Evolutionary conservation across 1,140 invertebrate genomes (phyloP), one percentile per base, ranked within the genome.

Genomic region (Spodoptera litura): DNA sequence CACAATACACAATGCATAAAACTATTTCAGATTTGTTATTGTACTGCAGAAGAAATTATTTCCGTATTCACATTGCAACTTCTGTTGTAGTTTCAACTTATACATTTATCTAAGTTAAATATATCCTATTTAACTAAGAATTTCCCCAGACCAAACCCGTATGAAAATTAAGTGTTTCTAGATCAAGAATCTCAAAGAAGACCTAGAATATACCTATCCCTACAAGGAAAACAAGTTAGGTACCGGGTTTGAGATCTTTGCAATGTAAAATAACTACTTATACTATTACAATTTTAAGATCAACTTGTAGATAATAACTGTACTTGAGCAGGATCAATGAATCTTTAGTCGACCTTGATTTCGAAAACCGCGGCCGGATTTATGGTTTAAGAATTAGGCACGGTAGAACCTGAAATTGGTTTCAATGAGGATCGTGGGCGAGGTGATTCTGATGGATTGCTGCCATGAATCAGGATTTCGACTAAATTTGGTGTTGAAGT

Each of bases 221-320:
- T 68, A 68, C 52, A 53, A 44, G 64, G 44, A 52, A 68, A 68
- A 68, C 64, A 4, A 68, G 64, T 68, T 68, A 68, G 64, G 51
- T 68, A 20, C 49, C 13, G 52, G 51, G 49, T 31, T 53, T 38
- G 52, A 49, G 49, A 68, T 53, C 64, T 68, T 68, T 53, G 64
- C 64, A 68, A 52, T 68, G 44, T 68, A 53, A 51, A 68, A 68
- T 53, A 53, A 49, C 13, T 66, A 66, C 64, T 52, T 68, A 64
- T 64, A 38, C 38, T 49, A 53, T 68, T 68, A 49, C 64, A 68
- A 68, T 68, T 68, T 68, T 68, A 68, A 68, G 64, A 68, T 53
- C 44, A 10, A 52, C 38, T 53, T 31, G 20, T 68, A 53, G 64
- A 68, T 68, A 52, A 52, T 68, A 68, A 68, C 64, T 68, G 64